Base-by-base conservation (phyloP, 2,797 vertebrate genomes). In the Chelidonichthys spinosus region DNA sequence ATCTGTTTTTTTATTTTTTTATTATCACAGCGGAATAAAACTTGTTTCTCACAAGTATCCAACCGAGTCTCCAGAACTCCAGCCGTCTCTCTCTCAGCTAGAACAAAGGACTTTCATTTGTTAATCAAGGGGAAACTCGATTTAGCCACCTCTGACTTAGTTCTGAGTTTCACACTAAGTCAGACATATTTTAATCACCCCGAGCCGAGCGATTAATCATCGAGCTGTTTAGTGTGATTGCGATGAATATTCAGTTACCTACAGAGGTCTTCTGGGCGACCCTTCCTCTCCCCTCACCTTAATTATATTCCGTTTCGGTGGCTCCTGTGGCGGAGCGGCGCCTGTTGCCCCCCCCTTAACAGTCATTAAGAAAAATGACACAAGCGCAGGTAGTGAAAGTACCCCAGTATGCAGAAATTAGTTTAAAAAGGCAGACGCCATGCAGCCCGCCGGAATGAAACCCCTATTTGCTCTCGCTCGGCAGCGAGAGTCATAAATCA, bases 241-340 rank as follows among this genome's bases (percentile, higher is more conserved):
- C 85, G 11, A 90, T 93, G 84, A 93, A 95, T 92, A 94, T 94
- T 91, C 89, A 92, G 87, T 86, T 83, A 75, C 87, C 79, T 73
- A 13, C 81, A 44, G 78, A 88, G 90, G 90, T 89, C 84, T 79
- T 66, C n/a, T 73, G 54, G 53, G 60, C 79, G 53, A 60, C 78
- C 77, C 4, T 78, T 82, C 85, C 65, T 80, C 86, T 69, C 75
- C 67, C 78, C 73, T 81, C 85, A 4, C 75, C 82, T 87, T 87
- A 86, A 92, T 93, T 91, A 89, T 78, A 67, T 87, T 82, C 85
- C 70, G 58, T 87, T 25, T 25, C 52, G 32, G 71, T 17, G 65
- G 78, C 76, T 71, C 81, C 78, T 5, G 60, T 68, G 78, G 85
- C 42, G 66, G 69, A 86, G 79, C 69, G 42, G 71, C 37, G 67